Percentiles rank a stretch among this genome's conserved stretches.
Conservation (phyloP, 2,888 invertebrate genomes). For the Rhamnusium bicolor region DNA sequence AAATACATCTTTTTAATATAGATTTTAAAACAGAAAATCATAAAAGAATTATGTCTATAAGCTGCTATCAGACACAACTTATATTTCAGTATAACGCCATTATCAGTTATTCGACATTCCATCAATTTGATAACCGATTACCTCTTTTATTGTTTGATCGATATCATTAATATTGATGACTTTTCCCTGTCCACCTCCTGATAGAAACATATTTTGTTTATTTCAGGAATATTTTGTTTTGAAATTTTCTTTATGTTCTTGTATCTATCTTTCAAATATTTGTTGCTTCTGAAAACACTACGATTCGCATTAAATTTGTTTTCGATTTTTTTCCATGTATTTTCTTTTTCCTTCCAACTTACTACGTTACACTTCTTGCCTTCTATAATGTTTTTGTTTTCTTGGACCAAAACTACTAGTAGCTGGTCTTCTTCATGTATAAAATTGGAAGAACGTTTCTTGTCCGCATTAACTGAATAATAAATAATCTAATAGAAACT, state of each 20-base stretch:
- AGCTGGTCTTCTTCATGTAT: neutral
- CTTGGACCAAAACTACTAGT: neutral
- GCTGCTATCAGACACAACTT: too few relatives aligned
- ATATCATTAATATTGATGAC: neutral
- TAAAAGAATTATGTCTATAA: too few relatives aligned
- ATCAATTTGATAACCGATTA: too few relatives aligned
- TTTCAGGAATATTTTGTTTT: too few relatives aligned
- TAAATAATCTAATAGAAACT: neutral
- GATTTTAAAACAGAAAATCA: too few relatives aligned
- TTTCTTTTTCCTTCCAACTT: neutral
- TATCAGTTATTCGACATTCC: too few relatives aligned
- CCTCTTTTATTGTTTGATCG: too few relatives aligned
- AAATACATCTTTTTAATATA: too few relatives aligned
- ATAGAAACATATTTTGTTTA: too few relatives aligned
- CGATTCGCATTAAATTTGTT: neutral
- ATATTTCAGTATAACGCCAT: too few relatives aligned
- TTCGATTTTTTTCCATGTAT: neutral
- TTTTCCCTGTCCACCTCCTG: neutral
- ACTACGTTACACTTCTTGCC: neutral
- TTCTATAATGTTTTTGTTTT: neutral
- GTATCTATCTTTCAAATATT: neutral
- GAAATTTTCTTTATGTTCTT: neutral
- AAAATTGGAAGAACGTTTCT: neutral
- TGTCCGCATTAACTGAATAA: neutral
- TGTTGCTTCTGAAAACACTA: neutral